A percentile compares a stretch with the other conserved stretches of the same genome.
phyloP scores from a whole-genome alignment of 1,140 invertebrate species.

The Drosophila prosaltans region DNA sequence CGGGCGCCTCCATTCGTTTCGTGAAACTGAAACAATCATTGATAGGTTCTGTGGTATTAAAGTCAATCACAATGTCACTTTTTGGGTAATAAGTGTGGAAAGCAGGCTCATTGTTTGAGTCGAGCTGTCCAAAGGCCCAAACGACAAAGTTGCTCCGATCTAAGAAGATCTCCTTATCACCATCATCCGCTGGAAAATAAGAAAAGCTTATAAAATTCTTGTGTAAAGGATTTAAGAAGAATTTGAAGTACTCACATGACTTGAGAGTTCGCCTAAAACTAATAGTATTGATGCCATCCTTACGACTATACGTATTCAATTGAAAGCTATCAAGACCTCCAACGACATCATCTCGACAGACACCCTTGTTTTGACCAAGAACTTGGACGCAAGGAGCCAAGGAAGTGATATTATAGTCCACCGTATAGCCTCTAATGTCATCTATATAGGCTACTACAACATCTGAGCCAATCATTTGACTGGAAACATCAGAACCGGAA shows the following conservation, averaged over 20 bases:
- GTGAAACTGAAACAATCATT: slow-evolving; percentile 90
- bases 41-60: slow-evolving; percentile 86
- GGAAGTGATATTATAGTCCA: slow-evolving; percentile 94
- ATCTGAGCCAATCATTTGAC: slow-evolving; percentile 94
- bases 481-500: slow-evolving; percentile 88
- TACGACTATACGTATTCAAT: slow-evolving; percentile 87
- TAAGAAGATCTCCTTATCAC: slow-evolving; percentile 90
- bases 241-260: slow-evolving; percentile 85
- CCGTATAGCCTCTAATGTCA: slow-evolving; percentile 88
- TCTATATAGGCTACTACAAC: slow-evolving; percentile 91
- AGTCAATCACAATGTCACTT: slow-evolving; percentile 87
- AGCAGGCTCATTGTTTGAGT: slow-evolving; percentile 90
- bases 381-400: slow-evolving; percentile 94
- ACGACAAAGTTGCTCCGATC: slow-evolving; percentile 88
- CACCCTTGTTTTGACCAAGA: slow-evolving; percentile 92
- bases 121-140: slow-evolving; percentile 93
- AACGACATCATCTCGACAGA: slow-evolving; percentile 91
- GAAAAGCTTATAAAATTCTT: not conserved
- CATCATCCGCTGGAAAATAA: slow-evolving; percentile 85
- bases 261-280: slow-evolving; percentile 89
- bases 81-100: slow-evolving; percentile 93
- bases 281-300: slow-evolving; percentile 90
- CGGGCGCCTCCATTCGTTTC: slow-evolving; percentile 77
- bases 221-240: not conserved
- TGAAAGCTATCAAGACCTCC: slow-evolving; percentile 92